Evolutionary conservation across 2,113 vertebrate species (phyloP), one percentile per base, ranked within the genome.

Genomic region (Spheniscus mendiculus): DNA sequence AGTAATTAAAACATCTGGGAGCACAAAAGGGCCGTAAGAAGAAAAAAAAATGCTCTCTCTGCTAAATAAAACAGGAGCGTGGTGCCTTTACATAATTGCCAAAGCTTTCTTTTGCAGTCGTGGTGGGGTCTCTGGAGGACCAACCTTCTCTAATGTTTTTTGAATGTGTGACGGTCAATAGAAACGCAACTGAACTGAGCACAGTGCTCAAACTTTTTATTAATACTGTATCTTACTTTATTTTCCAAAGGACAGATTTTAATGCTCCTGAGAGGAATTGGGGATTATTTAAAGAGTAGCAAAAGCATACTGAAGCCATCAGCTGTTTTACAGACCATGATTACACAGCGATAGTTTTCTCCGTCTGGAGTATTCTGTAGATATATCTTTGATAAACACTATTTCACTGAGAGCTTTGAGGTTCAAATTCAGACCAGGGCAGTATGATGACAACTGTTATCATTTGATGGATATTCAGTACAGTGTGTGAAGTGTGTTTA

Each of bases 1-100:
- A 95, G 98, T 99, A 99, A 99, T 99, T 99, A 99, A 99, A 99
- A 99, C 99, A 99, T 99, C 99, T 99, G 99, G 99, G 99, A 99
- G 94, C 96, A 93, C 97, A 97, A 98, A 97, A 96, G 97, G 87
- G 89, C 98, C 40, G 40, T 89, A 91, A 97, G 97, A 95, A 97
- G 90, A 55, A 90, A 93, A 58, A 65, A 58, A 65, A 77, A 80
- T 7, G 2, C 22, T 53, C 83, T 96, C 92, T 96, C 73, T 88
- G 91, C 92, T 92, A 97, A 98, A 96, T 97, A 95, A 97, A 95
- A 88, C 96, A 98, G 91, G 95, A 89, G 55, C 56, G 0, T 15
- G 82, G 95, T 88, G 77, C 84, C 95, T 95, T 86, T 89, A 89
- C 97, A 87, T 96, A 87, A 96, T 85, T 94, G 94, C 92, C 52